Conservation (phyloP, 2,888 invertebrate species). For the Ellobium chinense region DNA sequence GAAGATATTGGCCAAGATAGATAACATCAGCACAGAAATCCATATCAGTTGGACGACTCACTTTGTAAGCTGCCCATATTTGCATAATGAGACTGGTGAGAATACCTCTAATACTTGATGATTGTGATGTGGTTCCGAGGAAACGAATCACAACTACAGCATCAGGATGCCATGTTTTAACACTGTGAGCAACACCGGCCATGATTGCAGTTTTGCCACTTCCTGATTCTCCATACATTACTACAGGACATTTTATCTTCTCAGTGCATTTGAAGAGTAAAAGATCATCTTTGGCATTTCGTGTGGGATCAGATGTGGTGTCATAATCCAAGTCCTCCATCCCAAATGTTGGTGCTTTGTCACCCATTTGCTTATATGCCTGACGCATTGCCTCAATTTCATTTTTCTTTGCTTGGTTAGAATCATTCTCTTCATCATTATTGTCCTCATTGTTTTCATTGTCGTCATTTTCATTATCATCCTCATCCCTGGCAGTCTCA, state of each 20-base stretch:
- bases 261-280: constrained; percentile 45
- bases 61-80: constrained; percentile 59
- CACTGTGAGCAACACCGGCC: constrained; percentile 60
- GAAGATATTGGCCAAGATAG: constrained; percentile 62
- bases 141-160: constrained; percentile 64
- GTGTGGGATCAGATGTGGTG: constrained; percentile 52
- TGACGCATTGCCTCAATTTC: background rate
- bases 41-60: constrained; percentile 52
- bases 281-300: constrained; percentile 44
- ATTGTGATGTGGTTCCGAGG: constrained; percentile 65
- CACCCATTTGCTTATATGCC: constrained; percentile 1
- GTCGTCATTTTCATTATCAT: background rate
- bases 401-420: background rate
- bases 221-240: constrained; percentile 69
- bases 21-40: constrained; percentile 62
- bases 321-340: constrained; percentile 48
- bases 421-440: constrained; percentile 1
- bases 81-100: constrained; percentile 63
- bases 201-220: constrained; percentile 71
- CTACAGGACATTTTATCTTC: constrained; percentile 57
- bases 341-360: constrained; percentile 40
- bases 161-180: constrained; percentile 59
- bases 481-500: background rate
- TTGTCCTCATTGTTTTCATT: background rate
- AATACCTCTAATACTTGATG: constrained; percentile 57